Evolutionary conservation across 2,797 vertebrate genomes (phyloP).

Genomic region (Epinephelus coioides): DNA sequence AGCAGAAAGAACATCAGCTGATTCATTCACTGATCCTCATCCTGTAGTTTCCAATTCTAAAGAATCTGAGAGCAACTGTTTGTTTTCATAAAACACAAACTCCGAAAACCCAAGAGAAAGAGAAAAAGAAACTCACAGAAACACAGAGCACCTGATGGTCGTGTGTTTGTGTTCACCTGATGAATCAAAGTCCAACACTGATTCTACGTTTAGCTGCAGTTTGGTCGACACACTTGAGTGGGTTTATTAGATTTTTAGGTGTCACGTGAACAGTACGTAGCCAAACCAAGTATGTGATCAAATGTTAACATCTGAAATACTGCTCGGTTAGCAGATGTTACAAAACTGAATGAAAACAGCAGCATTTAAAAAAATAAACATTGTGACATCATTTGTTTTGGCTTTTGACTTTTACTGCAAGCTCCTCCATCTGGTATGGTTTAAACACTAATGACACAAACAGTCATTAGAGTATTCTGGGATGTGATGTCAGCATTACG

Average conservation of each 20-base stretch:
- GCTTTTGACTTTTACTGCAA: conserved; percentile 2
- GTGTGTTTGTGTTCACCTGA: not conserved
- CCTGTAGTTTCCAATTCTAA: not conserved
- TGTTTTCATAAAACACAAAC: not conserved
- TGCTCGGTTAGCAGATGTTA: not conserved
- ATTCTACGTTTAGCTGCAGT: not conserved
- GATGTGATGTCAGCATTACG: not conserved
- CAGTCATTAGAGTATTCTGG: not conserved
- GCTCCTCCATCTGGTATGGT: conserved; percentile 12
- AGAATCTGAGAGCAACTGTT: not conserved
- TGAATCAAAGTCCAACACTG: not conserved
- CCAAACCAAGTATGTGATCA: too few relatives aligned
- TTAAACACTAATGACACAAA: conserved; percentile 12
- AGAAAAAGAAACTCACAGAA: not conserved
- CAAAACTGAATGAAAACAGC: not conserved
- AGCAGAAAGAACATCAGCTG: not conserved
- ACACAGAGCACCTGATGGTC: not conserved
- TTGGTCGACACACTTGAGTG: too few relatives aligned
- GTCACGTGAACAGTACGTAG: too few relatives aligned
- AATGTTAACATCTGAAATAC: not conserved
- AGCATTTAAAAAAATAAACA: not conserved
- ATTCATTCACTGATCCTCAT: conserved; percentile 6
- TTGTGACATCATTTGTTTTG: conserved; percentile 4
- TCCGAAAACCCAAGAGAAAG: too few relatives aligned
- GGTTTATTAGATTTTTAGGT: too few relatives aligned